Conservation (phyloP, 2,113 vertebrate species). For the Petroica traversi region DNA sequence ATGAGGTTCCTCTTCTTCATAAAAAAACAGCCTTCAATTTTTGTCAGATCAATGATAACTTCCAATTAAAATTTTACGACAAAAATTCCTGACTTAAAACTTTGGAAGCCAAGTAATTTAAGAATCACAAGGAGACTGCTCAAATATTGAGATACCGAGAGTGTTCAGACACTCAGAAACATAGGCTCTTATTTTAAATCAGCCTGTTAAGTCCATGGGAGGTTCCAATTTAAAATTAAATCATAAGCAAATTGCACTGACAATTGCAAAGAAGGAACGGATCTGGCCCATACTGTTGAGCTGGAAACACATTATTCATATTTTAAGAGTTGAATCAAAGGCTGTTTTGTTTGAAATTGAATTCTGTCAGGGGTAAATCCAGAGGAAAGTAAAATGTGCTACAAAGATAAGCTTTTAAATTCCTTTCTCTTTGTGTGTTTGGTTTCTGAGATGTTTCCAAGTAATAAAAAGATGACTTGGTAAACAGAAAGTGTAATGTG, state of each 20-base stretch:
- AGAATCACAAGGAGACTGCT: background rate
- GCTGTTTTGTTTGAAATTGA: background rate
- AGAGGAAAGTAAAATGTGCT: background rate
- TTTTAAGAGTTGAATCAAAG: background rate
- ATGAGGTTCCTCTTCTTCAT: background rate
- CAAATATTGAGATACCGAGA: background rate
- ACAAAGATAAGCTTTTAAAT: background rate
- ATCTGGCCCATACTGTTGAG: background rate
- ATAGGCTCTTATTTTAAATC: background rate
- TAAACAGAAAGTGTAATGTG: background rate
- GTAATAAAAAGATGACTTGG: background rate
- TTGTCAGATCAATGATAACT: background rate
- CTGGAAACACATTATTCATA: background rate
- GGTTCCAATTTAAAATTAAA: background rate
- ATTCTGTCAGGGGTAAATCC: background rate
- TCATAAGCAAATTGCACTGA: background rate
- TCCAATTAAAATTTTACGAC: background rate
- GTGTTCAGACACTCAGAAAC: background rate
- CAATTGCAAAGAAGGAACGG: background rate
- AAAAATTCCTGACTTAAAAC: background rate
- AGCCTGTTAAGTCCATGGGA: background rate
- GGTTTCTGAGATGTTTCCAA: background rate
- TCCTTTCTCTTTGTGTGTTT: background rate
- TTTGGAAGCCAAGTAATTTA: background rate
- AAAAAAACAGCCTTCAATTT: background rate